Evolutionary conservation across 1,140 invertebrate genomes (phyloP), one percentile per base, ranked within the genome.

Genomic region (Heterodera carotae): DNA sequence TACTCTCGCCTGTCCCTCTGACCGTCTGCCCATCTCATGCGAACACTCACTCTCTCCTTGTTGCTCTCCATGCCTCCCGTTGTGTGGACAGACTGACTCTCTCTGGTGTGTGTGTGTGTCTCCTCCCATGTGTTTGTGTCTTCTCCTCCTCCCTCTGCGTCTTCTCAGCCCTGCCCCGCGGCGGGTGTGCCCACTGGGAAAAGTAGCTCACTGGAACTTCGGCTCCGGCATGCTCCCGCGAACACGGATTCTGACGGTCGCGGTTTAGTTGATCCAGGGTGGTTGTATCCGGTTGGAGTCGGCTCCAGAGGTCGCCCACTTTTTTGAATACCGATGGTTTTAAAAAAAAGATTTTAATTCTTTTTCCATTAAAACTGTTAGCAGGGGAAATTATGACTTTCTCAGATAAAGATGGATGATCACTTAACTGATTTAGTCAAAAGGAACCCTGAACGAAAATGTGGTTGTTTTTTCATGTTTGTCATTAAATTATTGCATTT

Each of bases 31-130:
- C 48, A 18, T 18, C 48, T 53, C 36, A 18, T 53, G 12, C 18
- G 48, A 53, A 53, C 18, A 22, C 18, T 4, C 48, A 53, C 48
- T 53, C 18, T 18, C 18, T 53, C 48, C 48, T 53, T 10, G 48
- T 53, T 53, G 48, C 48, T 53, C 48, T 53, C 48, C 48, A 15
- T 53, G 48, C 48, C 48, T 53, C 48, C 48, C 48, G 48, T 53
- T 10, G 48, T 53, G 48, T 53, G 48, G 48, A 53, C 48, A 8
- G 48, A 53, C 48, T 53, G 48, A 53, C 48, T 53, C 12, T 53
- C 48, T 53, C 48, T 53, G 48, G 48, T 53, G 48, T 53, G 48
- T 53, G 48, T 53, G 48, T 53, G 48, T 53, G 48, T 53, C 48
- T 53, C 48, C 48, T 53, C 48, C 22, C 12, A n/a, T 53, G 48